phyloP scores from a whole-genome alignment of 2,888 invertebrate species.

The Coelopa pilipes region DNA sequence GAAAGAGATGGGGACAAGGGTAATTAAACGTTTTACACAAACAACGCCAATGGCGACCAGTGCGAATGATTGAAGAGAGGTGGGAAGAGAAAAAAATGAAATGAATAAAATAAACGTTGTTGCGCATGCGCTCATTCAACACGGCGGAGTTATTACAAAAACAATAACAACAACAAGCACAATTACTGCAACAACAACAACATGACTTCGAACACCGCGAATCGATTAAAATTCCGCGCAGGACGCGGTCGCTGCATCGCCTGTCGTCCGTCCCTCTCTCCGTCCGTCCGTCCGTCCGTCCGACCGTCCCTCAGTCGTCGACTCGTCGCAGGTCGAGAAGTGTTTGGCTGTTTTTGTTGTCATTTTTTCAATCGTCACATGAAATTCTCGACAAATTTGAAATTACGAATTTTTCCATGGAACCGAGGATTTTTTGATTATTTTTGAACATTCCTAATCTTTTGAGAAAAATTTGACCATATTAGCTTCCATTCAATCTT shows the following conservation, averaged over 20 bases:
- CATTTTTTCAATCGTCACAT: too few relatives aligned
- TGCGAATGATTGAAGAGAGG: background rate
- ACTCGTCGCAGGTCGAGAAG: too few relatives aligned
- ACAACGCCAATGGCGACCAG: background rate
- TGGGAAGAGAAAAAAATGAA: background rate
- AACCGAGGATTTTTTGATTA: background rate
- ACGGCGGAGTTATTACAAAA: background rate
- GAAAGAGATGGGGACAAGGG: slow-evolving; percentile 5
- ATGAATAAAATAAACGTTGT: background rate
- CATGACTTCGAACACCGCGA: background rate
- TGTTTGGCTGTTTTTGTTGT: too few relatives aligned
- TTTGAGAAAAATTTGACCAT: background rate
- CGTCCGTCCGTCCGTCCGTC: too few relatives aligned
- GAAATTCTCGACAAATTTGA: too few relatives aligned
- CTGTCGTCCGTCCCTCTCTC: too few relatives aligned
- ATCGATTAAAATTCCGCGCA: slow-evolving; percentile 34
- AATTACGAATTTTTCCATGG: too few relatives aligned
- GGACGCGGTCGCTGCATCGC: slow-evolving; percentile 12
- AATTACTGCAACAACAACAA: background rate
- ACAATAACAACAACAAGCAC: slow-evolving; percentile 16
- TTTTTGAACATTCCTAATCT: background rate
- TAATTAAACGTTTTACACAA: slow-evolving; percentile 15
- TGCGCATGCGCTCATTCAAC: slow-evolving; percentile 25
- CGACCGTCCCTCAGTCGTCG: too few relatives aligned
- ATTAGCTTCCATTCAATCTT: background rate